Percentiles rank a stretch among this genome's conserved stretches.
These are phyloP conservation scores for Picus viridis DNA, from an alignment of 2,797 vertebrate species.

Conservation along the genomic window DNA sequence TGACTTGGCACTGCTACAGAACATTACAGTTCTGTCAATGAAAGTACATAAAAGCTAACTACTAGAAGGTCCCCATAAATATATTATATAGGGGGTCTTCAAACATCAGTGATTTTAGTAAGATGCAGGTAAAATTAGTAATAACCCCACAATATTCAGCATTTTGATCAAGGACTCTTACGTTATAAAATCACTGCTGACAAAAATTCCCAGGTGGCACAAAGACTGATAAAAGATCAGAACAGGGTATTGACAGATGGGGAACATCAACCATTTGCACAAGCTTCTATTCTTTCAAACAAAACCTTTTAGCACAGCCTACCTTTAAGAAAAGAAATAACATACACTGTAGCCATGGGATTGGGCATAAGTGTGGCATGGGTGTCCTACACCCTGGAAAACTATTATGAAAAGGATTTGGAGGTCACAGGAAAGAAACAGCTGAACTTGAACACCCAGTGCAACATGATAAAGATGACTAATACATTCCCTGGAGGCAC, in stretches of 20 bases:
- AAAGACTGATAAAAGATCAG: background rate
- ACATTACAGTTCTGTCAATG: background rate
- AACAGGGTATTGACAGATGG: background rate
- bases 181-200: background rate
- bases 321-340: background rate
- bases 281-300: background rate
- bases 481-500: background rate
- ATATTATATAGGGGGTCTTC: background rate
- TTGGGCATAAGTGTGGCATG: accelerated
- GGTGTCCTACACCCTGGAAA: background rate
- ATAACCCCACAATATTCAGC: background rate
- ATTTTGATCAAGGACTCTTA: background rate
- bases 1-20: background rate
- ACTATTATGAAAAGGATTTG: background rate
- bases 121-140: background rate
- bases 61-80: background rate
- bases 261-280: background rate
- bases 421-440: background rate
- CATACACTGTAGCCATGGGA: accelerated
- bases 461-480: background rate
- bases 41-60: background rate
- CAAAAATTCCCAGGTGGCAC: background rate
- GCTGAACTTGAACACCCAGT: background rate
- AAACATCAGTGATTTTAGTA: background rate
- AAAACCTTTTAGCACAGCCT: background rate